phyloP scores from a whole-genome alignment of 2,113 vertebrate genomes.

The Phrynosoma platyrhinos region DNA sequence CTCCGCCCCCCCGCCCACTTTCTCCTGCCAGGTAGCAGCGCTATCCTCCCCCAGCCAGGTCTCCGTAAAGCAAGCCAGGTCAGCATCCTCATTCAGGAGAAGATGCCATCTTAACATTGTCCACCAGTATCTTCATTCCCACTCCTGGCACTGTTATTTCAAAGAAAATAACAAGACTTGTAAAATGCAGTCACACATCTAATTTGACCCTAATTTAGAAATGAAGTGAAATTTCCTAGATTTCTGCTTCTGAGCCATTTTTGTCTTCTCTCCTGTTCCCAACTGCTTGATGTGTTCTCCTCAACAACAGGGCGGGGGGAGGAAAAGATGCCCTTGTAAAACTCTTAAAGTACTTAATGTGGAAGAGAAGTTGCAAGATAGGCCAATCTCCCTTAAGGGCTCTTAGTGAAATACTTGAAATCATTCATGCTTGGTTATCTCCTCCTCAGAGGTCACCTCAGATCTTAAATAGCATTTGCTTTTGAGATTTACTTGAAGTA shows the following conservation, averaged over 20 bases:
- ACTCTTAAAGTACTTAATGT: conserved; percentile 5
- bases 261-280: not conserved
- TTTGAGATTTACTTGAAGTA: conserved; percentile 14
- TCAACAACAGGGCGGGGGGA: too few species aligned
- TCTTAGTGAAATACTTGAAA: conserved; percentile 17
- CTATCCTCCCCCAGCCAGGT: too few species aligned
- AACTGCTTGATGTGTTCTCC: not conserved
- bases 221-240: not conserved
- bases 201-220: not conserved
- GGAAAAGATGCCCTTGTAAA: not conserved
- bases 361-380: not conserved
- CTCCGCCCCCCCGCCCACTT: too few species aligned
- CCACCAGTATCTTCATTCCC: too few species aligned
- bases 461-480: conserved; percentile 22
- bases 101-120: too few species aligned
- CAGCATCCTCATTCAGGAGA: too few species aligned
- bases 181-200: not conserved
- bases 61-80: too few species aligned
- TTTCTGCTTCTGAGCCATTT: not conserved
- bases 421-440: conserved; percentile 12
- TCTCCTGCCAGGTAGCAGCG: too few species aligned
- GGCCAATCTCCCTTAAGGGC: conserved; percentile 19
- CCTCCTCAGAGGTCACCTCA: conserved; percentile 15
- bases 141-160: not conserved
- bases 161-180: not conserved